Evolutionary conservation across 1,140 invertebrate species (phyloP), one percentile per base, ranked within the genome.

Genomic region (Drosophila seguyi): DNA sequence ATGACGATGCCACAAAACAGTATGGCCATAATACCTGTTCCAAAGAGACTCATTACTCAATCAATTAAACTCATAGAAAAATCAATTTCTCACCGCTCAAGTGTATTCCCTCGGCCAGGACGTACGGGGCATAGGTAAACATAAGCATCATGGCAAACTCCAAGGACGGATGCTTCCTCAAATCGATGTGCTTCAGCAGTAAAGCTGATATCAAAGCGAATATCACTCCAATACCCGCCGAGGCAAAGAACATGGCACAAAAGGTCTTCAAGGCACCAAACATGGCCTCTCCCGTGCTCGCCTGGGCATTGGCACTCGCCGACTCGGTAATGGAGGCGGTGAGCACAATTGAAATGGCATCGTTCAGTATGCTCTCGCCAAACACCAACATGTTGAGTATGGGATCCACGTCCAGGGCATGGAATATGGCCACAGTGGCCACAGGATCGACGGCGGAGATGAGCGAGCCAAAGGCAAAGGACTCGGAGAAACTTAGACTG

Each of bases 401-500:
- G 18, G 98, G 98, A 93, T 99, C 98, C 1, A 99, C 96, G 93
- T 99, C 97, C 3, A 99, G 93, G 11, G 98, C 85, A 94, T 99
- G 98, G 92, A 99, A 99, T 79, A 99, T 99, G 4, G 99, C 99
- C 42, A 99, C 95, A 0, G 98, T 99, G 14, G 99, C 98, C 8
- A 99, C 99, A 6, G 99, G 99, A 94, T 99, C 99, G 16, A 99
- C 98, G 55, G 99, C 99, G n/a, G 98, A 99, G 91, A 99, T 99
- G 1, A 92, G 71, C 4, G 98, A 99, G 6, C 98, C 98, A 94
- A 99, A 99, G 1, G 99, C 98, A 95, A 99, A 99, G 75, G 98
- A 99, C 93, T 99, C 98, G 2, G 98, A 96, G 93, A 99, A 98
- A 93, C 82, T 80, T 0, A 92, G 76, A 4, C 92, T 92, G 44